Conservation (phyloP, 1,140 invertebrate species). For the Eubasilissa regina region DNA sequence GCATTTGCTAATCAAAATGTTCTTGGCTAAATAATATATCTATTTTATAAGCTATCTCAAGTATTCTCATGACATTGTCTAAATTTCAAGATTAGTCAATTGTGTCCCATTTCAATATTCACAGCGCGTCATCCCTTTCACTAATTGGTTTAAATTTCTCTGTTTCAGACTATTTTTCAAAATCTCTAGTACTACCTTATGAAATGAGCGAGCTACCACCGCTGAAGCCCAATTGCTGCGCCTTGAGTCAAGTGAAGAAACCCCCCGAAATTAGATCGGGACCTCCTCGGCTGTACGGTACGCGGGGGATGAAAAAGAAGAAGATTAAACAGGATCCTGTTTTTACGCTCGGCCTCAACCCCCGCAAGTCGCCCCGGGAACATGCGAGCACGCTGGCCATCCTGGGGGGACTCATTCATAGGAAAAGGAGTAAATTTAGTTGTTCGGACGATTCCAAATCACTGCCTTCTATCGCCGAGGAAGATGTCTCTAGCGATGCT, state of each 20-base stretch:
- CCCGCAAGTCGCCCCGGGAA: constrained; percentile 87
- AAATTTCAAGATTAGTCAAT: no score
- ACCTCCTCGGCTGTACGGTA: constrained; percentile 67
- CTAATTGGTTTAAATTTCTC: constrained; percentile 49
- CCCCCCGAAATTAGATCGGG: constrained; percentile 63
- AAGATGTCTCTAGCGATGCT: constrained; percentile 68
- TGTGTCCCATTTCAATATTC: no score
- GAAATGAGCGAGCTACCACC: constrained; percentile 79
- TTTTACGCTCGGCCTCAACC: constrained; percentile 67
- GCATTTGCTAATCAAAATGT: no score
- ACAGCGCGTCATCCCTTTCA: no score
- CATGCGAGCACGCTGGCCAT: constrained; percentile 89
- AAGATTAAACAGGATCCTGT: constrained; percentile 37
- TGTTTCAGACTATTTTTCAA: constrained; percentile 69
- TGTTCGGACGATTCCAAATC: constrained; percentile 68
- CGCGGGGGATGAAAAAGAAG: constrained; percentile 67
- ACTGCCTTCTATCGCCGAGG: constrained; percentile 64
- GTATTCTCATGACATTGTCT: no score
- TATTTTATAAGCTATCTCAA: no score
- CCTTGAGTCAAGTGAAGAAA: constrained; percentile 66
- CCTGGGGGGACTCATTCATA: constrained; percentile 78
- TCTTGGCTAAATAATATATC: no score
- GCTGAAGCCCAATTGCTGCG: constrained; percentile 72
- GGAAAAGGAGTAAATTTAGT: constrained; percentile 65
- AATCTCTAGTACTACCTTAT: constrained; percentile 82